Evolutionary conservation across 1,140 invertebrate genomes (phyloP).

Genomic region (Xylocopa sonorina): DNA sequence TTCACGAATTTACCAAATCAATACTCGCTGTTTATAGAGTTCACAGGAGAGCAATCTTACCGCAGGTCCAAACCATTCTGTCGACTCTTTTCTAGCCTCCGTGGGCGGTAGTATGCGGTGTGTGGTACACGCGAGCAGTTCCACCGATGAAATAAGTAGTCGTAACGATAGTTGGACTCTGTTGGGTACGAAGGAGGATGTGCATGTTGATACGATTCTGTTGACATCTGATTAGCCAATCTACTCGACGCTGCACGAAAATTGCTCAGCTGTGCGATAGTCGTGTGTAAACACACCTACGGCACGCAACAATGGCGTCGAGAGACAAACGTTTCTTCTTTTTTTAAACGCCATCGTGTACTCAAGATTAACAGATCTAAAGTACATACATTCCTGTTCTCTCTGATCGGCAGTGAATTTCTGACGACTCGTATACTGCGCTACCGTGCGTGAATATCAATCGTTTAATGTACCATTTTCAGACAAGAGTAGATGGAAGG

Average conservation of each 20-base stretch:
- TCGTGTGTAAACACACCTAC: not conserved
- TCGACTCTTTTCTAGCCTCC: not conserved
- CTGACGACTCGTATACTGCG: no score
- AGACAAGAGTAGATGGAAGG: not conserved
- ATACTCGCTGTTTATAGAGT: not conserved
- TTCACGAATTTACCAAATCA: no score
- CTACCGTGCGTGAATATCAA: not conserved
- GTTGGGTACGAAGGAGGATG: not conserved
- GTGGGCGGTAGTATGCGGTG: no score
- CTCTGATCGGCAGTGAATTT: no score
- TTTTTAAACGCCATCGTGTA: not conserved
- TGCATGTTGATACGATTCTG: not conserved
- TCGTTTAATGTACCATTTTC: not conserved
- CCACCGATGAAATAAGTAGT: slow-evolving; percentile 32
- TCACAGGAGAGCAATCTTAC: not conserved
- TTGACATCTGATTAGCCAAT: not conserved
- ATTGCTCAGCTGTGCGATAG: not conserved
- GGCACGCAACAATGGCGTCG: no score
- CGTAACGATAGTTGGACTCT: not conserved
- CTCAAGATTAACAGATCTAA: no score
- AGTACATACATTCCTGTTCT: no score
- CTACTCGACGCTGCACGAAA: not conserved
- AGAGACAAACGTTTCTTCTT: not conserved
- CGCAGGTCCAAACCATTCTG: slow-evolving; percentile 40
- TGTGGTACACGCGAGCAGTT: slow-evolving; percentile 18